Evolutionary conservation across 1,140 invertebrate genomes (phyloP).

Genomic region (Ceratitis capitata): DNA sequence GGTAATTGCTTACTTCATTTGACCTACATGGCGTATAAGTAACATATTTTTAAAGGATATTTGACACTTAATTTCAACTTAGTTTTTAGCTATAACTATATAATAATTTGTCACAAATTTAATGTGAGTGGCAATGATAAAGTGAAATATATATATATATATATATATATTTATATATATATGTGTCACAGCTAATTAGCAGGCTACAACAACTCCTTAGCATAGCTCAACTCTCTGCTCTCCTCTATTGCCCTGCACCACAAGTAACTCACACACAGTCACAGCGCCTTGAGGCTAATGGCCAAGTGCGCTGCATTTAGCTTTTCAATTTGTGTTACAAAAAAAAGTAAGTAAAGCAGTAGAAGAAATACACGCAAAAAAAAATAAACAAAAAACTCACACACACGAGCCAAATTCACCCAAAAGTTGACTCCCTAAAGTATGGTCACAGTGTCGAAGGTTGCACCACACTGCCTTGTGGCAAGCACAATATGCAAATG

Average conservation of each 20-base stretch:
- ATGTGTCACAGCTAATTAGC: neutral
- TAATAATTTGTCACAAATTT: too few relatives aligned
- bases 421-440: neutral
- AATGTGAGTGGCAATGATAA: too few relatives aligned
- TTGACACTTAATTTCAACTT: neutral
- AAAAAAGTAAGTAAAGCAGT: too few relatives aligned
- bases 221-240: neutral
- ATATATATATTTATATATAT: too few relatives aligned
- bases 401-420: neutral
- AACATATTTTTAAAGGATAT: neutral
- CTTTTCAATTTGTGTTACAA: constrained; percentile 14
- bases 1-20: neutral
- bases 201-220: neutral
- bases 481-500: neutral
- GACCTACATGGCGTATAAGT: neutral
- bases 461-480: neutral
- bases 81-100: neutral
- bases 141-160: too few relatives aligned
- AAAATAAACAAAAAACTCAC: neutral
- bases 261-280: neutral
- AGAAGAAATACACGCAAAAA: neutral
- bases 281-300: neutral
- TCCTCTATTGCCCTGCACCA: neutral
- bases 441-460: neutral
- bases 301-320: neutral